These are phyloP conservation scores for Hydrocynus forskahlii DNA, from an alignment of 2,797 vertebrate species.

Conservation along the genomic window DNA sequence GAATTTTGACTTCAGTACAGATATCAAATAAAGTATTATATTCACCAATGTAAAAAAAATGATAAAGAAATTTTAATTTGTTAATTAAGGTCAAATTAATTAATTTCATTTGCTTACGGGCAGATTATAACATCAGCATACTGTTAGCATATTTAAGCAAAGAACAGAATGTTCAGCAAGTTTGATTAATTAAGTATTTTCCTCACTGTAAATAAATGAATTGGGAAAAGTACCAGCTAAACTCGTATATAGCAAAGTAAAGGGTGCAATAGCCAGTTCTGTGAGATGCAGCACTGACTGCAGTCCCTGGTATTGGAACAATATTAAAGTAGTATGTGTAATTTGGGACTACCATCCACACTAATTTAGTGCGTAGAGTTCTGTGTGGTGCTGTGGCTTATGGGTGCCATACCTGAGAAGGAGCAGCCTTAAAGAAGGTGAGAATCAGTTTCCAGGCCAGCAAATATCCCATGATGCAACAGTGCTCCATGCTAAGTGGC, in stretches of 20 bases:
- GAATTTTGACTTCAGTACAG: background rate
- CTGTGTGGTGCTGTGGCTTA: background rate
- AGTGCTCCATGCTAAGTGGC: constrained; percentile 90
- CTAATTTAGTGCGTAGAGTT: background rate
- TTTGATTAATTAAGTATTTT: no score
- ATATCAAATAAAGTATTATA: background rate
- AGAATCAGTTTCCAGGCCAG: constrained; percentile 96
- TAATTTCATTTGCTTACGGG: no score
- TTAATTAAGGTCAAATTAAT: no score
- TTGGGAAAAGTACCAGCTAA: no score
- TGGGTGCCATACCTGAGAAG: constrained; percentile 85
- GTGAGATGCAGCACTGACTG: background rate
- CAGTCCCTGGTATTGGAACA: background rate
- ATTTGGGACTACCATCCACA: background rate
- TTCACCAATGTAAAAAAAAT: no score
- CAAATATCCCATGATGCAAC: constrained; percentile 91
- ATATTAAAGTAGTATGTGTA: no score
- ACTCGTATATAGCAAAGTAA: background rate
- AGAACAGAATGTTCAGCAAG: no score
- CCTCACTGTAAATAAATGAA: no score
- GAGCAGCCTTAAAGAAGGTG: constrained; percentile 93
- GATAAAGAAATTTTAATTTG: no score
- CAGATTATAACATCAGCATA: no score
- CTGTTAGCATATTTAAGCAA: no score
- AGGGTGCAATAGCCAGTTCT: background rate